Evolutionary conservation across 2,888 invertebrate species (phyloP), one percentile per base, ranked within the genome.

Genomic region (Laspeyria flexula): DNA sequence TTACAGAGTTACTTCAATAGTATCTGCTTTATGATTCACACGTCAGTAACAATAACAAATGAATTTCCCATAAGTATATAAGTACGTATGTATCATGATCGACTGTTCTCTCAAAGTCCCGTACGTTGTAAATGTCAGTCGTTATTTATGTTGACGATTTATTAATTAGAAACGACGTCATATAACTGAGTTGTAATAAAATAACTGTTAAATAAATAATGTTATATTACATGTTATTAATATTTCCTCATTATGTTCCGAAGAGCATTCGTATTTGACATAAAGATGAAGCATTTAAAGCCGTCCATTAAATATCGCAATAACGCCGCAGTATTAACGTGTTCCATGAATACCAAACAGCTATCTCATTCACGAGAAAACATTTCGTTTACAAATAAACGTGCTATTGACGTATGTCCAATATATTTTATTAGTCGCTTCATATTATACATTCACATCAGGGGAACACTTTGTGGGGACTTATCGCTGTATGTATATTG

Each of bases 341-440:
- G 35, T 44, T 50, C 50, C 40, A 50, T 50, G 50, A 50, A 50
- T 50, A 41, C 21, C 40, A 50, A 50, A 13, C 50, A 50, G 43
- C 43, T 33, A 44, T 40, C 44, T 39, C 38, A 38, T 43, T 43
- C 43, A 38, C 18, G 12, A 30, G 23, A 39, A 27, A 27, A 39
- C 49, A 43, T 42, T 48, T 38, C 42, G 21, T 42, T 41, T 42
- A 42, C 30, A 23, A 48, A 48, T 48, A 48, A 48, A 48, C 42
- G 35, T 31, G 30, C 21, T 23, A 30, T 42, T 42, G 31, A 48
- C 31, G 42, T 37, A 16, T 18, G 41, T 11, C 21, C 46, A 23
- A 48, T 41, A 41, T 40, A 34, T 41, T 42, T 35, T 42, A 47
- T 39, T 25, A 31, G 15, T 16, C 33, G 39, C 16, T 40, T 47